Percentiles rank a stretch among this genome's conserved stretches.
These are phyloP conservation scores for Lepus europaeus DNA, from an alignment of 2,113 vertebrate genomes.

Conservation along the genomic window DNA sequence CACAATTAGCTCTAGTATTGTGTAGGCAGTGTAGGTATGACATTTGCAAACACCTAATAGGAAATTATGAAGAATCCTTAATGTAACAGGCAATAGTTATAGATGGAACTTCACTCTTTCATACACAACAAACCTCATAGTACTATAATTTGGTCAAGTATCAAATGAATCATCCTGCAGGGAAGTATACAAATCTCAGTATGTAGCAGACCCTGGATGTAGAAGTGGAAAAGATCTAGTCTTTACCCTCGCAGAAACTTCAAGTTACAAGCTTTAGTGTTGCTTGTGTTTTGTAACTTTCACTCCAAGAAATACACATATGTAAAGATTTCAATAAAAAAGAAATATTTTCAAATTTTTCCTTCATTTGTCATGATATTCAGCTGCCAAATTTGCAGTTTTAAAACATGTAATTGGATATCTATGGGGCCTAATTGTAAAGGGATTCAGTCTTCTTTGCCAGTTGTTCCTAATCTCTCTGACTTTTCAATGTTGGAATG, in stretches of 20 bases:
- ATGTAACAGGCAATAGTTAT: background rate
- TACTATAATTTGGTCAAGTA: background rate
- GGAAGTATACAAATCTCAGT: background rate
- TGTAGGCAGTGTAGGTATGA: background rate
- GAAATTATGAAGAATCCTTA: background rate
- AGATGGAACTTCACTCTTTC: background rate
- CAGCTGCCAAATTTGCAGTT: background rate
- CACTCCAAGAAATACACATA: background rate
- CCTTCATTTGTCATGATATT: constrained; percentile 4
- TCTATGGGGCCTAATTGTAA: background rate
- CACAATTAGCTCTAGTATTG: background rate
- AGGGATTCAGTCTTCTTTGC: background rate
- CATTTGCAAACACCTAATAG: background rate
- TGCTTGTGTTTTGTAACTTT: background rate
- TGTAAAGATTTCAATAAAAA: background rate
- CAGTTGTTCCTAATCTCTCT: background rate
- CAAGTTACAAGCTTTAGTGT: background rate
- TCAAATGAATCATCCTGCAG: background rate
- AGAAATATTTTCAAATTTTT: background rate
- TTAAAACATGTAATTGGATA: constrained; percentile 28
- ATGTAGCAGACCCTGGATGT: background rate
- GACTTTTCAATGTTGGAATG: background rate
- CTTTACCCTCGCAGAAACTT: background rate
- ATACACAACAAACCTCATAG: background rate
- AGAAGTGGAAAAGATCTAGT: background rate